Conservation (phyloP, 2,797 vertebrate genomes). For the Coendou prehensilis region DNA sequence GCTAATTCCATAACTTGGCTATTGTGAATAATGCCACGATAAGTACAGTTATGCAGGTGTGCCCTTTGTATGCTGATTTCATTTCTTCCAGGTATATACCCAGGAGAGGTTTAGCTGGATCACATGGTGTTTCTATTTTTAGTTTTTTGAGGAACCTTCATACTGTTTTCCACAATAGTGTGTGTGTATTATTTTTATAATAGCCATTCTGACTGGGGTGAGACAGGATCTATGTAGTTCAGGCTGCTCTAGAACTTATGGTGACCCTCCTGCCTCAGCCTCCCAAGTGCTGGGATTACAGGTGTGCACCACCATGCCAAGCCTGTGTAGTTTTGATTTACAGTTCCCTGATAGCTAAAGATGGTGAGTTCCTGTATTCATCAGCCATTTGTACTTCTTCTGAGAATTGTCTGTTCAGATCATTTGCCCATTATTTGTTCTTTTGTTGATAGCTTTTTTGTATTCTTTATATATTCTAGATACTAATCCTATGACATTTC, state of each 20-base stretch:
- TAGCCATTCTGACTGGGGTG: neutral
- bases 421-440: neutral
- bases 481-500: neutral
- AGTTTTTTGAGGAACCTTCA: neutral
- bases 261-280: neutral
- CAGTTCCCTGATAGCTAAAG: neutral
- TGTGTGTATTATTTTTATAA: neutral
- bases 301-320: neutral
- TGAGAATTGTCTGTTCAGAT: neutral
- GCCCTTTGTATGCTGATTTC: neutral
- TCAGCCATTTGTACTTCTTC: neutral
- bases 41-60: neutral
- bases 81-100: neutral
- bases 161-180: neutral
- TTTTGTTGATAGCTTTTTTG: neutral
- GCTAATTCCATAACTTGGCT: neutral
- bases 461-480: neutral
- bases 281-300: neutral
- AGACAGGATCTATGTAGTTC: neutral
- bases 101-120: neutral
- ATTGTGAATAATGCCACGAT: neutral
- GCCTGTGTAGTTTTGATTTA: neutral
- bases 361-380: neutral
- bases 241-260: neutral
- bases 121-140: neutral